phyloP scores from a whole-genome alignment of 2,888 invertebrate genomes.

The Drosophila fungiperda region DNA sequence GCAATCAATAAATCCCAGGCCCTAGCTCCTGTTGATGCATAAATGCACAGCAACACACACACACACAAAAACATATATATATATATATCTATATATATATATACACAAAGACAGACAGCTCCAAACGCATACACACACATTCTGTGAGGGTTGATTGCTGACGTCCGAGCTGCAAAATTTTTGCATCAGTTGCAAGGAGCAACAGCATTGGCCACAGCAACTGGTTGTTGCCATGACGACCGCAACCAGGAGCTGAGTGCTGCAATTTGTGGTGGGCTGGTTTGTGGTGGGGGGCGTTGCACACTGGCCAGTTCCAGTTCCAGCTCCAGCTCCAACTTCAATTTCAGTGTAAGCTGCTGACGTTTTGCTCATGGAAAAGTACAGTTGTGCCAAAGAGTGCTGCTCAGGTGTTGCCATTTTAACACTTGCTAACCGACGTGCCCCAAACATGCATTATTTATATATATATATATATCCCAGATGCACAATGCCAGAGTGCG shows the following conservation, averaged over 20 bases:
- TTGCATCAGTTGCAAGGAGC: slow-evolving; percentile 30
- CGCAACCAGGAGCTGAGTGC: slow-evolving; percentile 8
- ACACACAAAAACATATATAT: background rate
- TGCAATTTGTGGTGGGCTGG: background rate
- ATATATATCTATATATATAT: background rate
- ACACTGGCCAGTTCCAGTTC: background rate
- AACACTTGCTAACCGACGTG: slow-evolving; percentile 8
- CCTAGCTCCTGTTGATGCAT: slow-evolving; percentile 76
- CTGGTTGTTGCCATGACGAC: slow-evolving; percentile 71
- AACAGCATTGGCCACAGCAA: slow-evolving; percentile 43
- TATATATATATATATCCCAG: background rate
- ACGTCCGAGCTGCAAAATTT: slow-evolving; percentile 60
- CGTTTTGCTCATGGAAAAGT: slow-evolving; percentile 39
- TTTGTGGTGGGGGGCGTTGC: background rate
- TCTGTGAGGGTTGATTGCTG: slow-evolving; percentile 60
- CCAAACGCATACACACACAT: background rate
- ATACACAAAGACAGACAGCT: background rate
- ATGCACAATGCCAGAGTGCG: background rate
- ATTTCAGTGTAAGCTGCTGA: slow-evolving; percentile 12
- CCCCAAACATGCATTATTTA: slow-evolving; percentile 20
- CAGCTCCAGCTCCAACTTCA: slow-evolving; percentile 22
- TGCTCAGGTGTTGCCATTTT: slow-evolving; percentile 25
- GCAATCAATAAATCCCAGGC: slow-evolving; percentile 79
- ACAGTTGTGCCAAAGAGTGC: slow-evolving; percentile 48
- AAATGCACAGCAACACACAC: slow-evolving; percentile 51